A percentile compares a stretch with the other conserved stretches of the same genome.
Evolutionary conservation across 1,140 invertebrate genomes (phyloP).

Genomic region (Drosophila kohkoa): DNA sequence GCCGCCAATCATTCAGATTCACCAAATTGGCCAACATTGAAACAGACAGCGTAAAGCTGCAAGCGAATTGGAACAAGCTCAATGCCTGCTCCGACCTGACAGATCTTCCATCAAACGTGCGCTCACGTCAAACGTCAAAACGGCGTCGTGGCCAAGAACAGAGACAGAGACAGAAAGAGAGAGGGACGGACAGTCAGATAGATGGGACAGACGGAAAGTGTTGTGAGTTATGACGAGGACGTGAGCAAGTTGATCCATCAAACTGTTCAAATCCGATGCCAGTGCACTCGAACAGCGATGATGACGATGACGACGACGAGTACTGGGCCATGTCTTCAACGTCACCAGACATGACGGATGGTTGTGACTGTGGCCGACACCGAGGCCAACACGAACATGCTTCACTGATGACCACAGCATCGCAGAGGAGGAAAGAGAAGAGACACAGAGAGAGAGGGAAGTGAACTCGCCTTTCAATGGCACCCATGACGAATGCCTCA

Average conservation of each 20-base stretch:
- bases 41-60: conserved; percentile 75
- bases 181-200: conserved; percentile 12
- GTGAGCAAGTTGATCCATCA: conserved; percentile 81
- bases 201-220: conserved; percentile 54
- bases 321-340: conserved; percentile 60
- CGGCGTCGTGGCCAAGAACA: conserved; percentile 63
- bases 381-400: conserved; percentile 47
- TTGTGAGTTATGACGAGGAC: conserved; percentile 80
- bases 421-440: not conserved
- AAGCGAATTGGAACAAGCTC: conserved; percentile 73
- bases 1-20: conserved; percentile 79
- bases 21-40: conserved; percentile 79
- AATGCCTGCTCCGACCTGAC: conserved; percentile 62
- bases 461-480: conserved; percentile 22
- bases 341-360: conserved; percentile 72
- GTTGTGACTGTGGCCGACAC: conserved; percentile 75
- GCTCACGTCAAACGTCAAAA: conserved; percentile 80
- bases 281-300: conserved; percentile 62
- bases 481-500: conserved; percentile 72
- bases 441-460: conserved; percentile 2
- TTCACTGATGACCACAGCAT: conserved; percentile 36
- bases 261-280: conserved; percentile 79
- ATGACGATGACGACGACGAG: conserved; percentile 37
- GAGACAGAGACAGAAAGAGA: conserved; percentile 13
- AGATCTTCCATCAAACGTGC: conserved; percentile 80